Conservation (phyloP, 2,113 vertebrate species). For the Notothenia rossii region DNA sequence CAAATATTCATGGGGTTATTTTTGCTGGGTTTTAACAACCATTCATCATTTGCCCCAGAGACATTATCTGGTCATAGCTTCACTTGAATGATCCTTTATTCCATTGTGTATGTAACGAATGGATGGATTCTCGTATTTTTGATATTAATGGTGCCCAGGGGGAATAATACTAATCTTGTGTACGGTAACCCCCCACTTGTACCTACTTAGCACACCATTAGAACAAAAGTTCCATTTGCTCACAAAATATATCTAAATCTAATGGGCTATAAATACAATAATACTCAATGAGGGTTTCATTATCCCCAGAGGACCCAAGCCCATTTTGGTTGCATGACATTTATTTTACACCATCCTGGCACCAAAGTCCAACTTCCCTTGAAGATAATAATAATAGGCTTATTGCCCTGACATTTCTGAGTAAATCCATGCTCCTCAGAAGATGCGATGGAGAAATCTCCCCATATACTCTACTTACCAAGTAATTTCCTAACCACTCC, state of each 20-base stretch:
- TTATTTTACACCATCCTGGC: conserved; percentile 1
- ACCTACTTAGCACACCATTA: neutral
- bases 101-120: neutral
- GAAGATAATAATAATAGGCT: conserved; percentile 1
- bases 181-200: neutral
- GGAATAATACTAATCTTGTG: neutral
- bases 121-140: neutral
- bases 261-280: neutral
- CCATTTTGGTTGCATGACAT: conserved; percentile 13
- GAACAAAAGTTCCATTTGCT: neutral
- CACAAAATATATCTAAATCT: neutral
- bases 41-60: neutral
- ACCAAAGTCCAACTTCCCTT: conserved; percentile 7
- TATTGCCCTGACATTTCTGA: conserved; percentile 25
- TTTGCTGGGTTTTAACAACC: neutral
- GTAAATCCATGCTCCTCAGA: conserved; percentile 7
- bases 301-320: neutral
- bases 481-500: neutral
- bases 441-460: neutral
- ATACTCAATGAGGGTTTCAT: neutral
- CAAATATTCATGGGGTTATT: too few species aligned
- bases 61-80: neutral
- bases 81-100: neutral
- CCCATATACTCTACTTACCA: neutral
- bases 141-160: neutral